A percentile compares a stretch with the other conserved stretches of the same genome.
Conservation (phyloP, 2,797 vertebrate species). For the Myiotriccus ornatus region DNA sequence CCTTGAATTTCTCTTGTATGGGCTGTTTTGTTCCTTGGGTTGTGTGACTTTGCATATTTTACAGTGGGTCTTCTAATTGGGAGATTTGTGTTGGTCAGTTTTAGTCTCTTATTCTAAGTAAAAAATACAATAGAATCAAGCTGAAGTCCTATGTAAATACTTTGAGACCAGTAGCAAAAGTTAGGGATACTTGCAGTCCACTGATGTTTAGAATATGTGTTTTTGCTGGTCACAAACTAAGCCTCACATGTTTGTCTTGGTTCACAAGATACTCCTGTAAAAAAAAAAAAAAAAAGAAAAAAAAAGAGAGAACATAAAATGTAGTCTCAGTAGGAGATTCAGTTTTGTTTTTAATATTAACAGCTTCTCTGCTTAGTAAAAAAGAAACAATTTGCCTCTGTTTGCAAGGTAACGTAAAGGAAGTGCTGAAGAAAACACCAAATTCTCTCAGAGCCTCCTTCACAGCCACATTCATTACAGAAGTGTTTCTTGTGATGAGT, state of each 20-base stretch:
- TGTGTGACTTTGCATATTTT: background rate
- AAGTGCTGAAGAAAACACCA: conserved; percentile 20
- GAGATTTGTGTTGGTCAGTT: background rate
- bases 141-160: conserved; percentile 9
- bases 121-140: conserved; percentile 24
- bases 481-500: background rate
- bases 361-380: conserved; percentile 16
- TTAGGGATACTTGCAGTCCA: conserved; percentile 5
- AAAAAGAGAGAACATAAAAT: background rate
- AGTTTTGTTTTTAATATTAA: conserved; percentile 53
- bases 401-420: conserved; percentile 29
- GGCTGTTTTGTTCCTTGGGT: background rate
- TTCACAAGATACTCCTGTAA: conserved; percentile 45
- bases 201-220: conserved; percentile 43
- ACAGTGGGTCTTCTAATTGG: background rate
- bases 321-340: conserved; percentile 37
- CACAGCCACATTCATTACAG: background rate
- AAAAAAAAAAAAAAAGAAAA: background rate
- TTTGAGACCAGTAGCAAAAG: conserved; percentile 36
- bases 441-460: background rate
- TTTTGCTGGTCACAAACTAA: conserved; percentile 57
- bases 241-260: conserved; percentile 58
- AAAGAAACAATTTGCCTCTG: conserved; percentile 54
- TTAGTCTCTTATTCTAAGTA: background rate
- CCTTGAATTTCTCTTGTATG: background rate